Conservation (phyloP, 2,888 invertebrate genomes). For the Nephrotoma guestfalica region DNA sequence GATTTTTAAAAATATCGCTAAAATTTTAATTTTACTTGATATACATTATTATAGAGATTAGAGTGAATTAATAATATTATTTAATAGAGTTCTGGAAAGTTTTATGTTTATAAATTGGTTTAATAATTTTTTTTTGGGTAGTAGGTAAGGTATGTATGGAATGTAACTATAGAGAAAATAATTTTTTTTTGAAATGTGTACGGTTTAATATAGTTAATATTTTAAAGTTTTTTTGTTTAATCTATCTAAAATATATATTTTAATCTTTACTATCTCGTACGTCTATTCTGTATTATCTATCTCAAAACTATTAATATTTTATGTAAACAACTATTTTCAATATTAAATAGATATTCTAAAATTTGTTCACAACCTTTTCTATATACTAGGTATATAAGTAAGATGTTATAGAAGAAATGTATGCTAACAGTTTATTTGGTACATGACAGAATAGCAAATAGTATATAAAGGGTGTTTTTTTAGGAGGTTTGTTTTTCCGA, state of each 20-base stretch:
- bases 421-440: neutral
- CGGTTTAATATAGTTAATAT: neutral
- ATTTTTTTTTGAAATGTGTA: neutral
- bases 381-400: neutral
- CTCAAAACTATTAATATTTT: neutral
- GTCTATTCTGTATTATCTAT: neutral
- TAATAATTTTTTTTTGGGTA: neutral
- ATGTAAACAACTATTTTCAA: neutral
- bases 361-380: neutral
- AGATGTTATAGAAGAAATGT: neutral
- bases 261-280: neutral
- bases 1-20: neutral
- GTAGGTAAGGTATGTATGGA: neutral
- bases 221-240: neutral
- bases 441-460: neutral
- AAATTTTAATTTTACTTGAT: neutral
- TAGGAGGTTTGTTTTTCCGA: no score
- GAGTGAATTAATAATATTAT: neutral
- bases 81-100: neutral
- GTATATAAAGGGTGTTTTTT: no score
- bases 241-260: neutral
- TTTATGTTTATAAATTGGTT: neutral
- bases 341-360: neutral
- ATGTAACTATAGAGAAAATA: neutral
- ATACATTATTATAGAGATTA: neutral